These are phyloP conservation scores for Dallia pectoralis DNA, from an alignment of 2,797 vertebrate genomes.

Conservation along the genomic window DNA sequence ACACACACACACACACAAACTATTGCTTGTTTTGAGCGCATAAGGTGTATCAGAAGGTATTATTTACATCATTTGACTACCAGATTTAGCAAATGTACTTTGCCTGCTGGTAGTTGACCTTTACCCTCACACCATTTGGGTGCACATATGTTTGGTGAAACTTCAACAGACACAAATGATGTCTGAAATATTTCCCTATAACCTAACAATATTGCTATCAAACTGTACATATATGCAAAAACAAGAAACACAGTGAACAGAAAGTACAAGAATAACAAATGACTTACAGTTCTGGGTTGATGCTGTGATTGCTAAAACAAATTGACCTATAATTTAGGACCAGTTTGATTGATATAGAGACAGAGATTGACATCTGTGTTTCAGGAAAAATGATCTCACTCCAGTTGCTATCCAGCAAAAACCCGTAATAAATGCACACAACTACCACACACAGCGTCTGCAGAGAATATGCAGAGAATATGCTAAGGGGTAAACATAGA, in stretches of 20 bases:
- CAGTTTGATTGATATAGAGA: constrained; percentile 25
- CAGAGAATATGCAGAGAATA: not conserved
- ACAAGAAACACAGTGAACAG: constrained; percentile 29
- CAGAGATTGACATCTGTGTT: constrained; percentile 44
- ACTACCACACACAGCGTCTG: not conserved
- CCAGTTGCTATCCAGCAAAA: constrained; percentile 59
- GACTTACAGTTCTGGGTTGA: constrained; percentile 34
- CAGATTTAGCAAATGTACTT: constrained; percentile 59
- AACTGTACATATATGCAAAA: constrained; percentile 10
- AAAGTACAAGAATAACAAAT: constrained; percentile 54
- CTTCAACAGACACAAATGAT: constrained; percentile 46
- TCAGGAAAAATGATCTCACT: constrained; percentile 65
- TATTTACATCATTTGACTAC: constrained; percentile 68
- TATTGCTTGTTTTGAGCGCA: constrained; percentile 81
- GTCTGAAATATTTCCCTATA: constrained; percentile 44
- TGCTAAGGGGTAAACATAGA: not conserved
- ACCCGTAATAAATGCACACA: constrained; percentile 70
- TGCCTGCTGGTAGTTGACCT: constrained; percentile 63
- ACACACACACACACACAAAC: constrained; percentile 43
- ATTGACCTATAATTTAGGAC: constrained; percentile 25
- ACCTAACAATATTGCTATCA: constrained; percentile 44
- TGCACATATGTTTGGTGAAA: not conserved
- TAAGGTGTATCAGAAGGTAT: constrained; percentile 84
- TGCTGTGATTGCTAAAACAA: constrained; percentile 18
- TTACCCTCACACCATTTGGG: constrained; percentile 53